Evolutionary conservation across 2,888 invertebrate species (phyloP).

Genomic region (Ischnus inquisitorius): DNA sequence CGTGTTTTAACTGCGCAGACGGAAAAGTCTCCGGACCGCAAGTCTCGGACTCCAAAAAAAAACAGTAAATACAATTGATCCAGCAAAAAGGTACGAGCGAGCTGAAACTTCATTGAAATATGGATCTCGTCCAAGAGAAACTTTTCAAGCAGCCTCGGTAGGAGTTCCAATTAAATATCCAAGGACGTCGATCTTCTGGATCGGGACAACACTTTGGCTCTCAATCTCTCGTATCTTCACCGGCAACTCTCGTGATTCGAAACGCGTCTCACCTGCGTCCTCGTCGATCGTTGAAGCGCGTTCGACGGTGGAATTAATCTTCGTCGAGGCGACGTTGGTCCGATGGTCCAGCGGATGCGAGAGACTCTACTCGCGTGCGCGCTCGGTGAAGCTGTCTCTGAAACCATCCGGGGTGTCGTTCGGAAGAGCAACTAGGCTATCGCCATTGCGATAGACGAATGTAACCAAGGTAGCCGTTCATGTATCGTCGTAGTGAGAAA

Average conservation of each 20-base stretch:
- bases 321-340: background rate
- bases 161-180: background rate
- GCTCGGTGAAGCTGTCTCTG: background rate
- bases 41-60: background rate
- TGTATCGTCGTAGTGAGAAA: background rate
- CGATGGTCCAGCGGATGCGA: background rate
- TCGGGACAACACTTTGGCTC: background rate
- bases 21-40: background rate
- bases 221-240: background rate
- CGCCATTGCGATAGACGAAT: background rate
- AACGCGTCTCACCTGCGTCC: background rate
- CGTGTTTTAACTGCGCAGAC: background rate
- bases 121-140: background rate
- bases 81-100: background rate
- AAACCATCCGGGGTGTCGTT: background rate
- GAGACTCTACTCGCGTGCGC: background rate
- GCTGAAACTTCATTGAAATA: background rate
- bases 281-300: background rate
- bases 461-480: background rate
- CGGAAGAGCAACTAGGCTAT: background rate
- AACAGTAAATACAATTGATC: background rate
- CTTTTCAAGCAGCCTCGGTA: background rate
- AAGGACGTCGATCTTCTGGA: background rate
- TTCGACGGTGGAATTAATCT: background rate
- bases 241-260: background rate